These are phyloP conservation scores for Calosoma granatense DNA, from an alignment of 1,140 invertebrate species.

Conservation along the genomic window DNA sequence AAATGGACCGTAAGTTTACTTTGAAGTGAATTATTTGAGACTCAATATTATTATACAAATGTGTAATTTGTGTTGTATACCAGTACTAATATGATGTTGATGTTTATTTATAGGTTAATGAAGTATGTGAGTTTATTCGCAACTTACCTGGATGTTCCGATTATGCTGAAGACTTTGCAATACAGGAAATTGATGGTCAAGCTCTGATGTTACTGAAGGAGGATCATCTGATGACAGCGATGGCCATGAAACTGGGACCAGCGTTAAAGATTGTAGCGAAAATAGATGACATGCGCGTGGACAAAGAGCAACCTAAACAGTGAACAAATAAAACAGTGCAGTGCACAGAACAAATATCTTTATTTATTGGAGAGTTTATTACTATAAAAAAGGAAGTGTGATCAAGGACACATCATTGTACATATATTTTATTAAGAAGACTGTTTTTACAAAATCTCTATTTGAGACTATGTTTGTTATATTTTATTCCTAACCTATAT, in stretches of 20 bases:
- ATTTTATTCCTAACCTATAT: too few species aligned
- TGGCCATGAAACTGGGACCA: conserved; percentile 91
- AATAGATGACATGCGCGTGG: conserved; percentile 65
- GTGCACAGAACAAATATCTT: too few species aligned
- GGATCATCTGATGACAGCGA: conserved; percentile 87
- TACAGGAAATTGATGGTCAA: conserved; percentile 93
- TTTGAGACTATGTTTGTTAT: too few species aligned
- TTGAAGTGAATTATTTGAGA: conserved; percentile 7
- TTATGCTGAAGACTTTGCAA: conserved; percentile 90
- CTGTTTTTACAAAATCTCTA: too few species aligned
- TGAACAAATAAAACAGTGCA: conserved; percentile 5
- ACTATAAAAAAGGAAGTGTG: neutral
- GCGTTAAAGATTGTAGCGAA: conserved; percentile 88
- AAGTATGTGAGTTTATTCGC: conserved; percentile 78
- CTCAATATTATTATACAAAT: too few species aligned
- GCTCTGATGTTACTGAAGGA: conserved; percentile 89
- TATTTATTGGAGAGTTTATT: too few species aligned
- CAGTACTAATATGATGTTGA: too few species aligned
- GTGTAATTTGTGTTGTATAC: neutral
- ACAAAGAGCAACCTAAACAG: conserved; percentile 33
- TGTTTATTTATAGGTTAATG: conserved; percentile 43
- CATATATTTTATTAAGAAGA: neutral
- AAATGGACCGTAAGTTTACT: conserved; percentile 58
- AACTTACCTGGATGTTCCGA: conserved; percentile 79
- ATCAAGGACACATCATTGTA: neutral